Conservation (phyloP, 2,113 vertebrate genomes). For the Pollachius pollachius region DNA sequence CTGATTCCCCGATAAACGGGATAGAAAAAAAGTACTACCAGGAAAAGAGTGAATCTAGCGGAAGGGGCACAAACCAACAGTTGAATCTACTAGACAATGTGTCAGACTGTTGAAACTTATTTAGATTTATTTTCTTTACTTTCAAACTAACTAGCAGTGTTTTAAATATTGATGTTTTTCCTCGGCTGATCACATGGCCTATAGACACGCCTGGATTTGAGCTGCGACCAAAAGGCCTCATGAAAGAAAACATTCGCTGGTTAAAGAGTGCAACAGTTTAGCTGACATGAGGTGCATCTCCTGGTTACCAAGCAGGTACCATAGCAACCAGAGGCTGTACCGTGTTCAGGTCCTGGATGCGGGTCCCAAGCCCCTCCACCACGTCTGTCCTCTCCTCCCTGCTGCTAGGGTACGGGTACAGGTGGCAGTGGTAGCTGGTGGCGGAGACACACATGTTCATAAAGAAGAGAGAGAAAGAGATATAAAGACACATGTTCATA, state of each 20-base stretch:
- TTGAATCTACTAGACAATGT: no score
- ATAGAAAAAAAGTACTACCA: neutral
- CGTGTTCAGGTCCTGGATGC: conserved; percentile 90
- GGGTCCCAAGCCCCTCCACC: conserved; percentile 83
- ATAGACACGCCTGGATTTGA: no score
- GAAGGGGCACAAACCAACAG: no score
- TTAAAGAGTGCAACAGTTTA: neutral
- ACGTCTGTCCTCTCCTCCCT: conserved; percentile 84
- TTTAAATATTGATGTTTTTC: no score
- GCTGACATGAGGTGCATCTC: neutral
- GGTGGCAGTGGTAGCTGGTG: conserved; percentile 90
- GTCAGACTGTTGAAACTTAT: no score
- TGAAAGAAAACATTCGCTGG: neutral
- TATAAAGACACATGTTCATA: no score
- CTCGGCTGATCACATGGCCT: no score
- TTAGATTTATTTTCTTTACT: no score
- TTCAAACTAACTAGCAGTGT: no score
- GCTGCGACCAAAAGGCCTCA: neutral
- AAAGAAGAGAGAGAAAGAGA: neutral
- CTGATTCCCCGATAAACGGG: conserved; percentile 5
- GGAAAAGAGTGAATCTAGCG: no score
- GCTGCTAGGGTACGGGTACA: conserved; percentile 90
- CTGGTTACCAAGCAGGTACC: conserved; percentile 21
- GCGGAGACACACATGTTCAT: neutral
- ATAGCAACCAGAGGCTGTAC: conserved; percentile 62